These are phyloP conservation scores for Ophioninae sp. DNA, from an alignment of 2,888 invertebrate genomes.

Conservation along the genomic window DNA sequence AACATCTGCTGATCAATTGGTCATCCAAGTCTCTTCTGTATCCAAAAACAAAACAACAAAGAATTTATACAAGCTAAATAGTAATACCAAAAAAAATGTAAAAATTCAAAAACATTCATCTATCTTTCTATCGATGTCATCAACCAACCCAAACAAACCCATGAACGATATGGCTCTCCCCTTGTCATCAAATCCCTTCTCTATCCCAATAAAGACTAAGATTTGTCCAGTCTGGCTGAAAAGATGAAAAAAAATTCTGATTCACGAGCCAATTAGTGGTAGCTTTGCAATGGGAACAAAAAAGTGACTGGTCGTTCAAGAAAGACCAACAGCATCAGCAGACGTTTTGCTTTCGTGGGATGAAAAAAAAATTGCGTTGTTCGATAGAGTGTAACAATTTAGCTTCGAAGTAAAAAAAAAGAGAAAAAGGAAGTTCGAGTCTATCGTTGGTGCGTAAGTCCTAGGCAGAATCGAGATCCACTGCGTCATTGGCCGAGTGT, in stretches of 20 bases:
- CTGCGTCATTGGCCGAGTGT: conserved; percentile 44
- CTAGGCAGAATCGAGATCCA: conserved; percentile 20
- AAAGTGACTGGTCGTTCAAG: neutral
- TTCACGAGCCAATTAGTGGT: neutral
- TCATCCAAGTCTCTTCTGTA: too few relatives aligned
- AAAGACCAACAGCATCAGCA: neutral
- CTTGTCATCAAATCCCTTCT: too few relatives aligned
- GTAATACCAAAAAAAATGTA: too few relatives aligned
- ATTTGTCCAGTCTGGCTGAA: neutral
- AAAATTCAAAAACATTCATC: too few relatives aligned
- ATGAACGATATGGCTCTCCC: too few relatives aligned
- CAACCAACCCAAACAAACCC: too few relatives aligned
- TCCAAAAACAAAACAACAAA: too few relatives aligned
- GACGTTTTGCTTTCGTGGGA: neutral
- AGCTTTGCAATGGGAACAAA: neutral
- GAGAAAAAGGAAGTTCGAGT: neutral
- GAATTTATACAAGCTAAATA: too few relatives aligned
- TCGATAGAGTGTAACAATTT: conserved; percentile 29
- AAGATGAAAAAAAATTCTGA: neutral
- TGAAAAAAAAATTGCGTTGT: neutral
- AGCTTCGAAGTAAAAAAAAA: neutral
- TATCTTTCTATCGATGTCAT: too few relatives aligned
- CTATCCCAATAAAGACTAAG: neutral
- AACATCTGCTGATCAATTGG: too few relatives aligned
- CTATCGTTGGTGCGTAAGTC: neutral